Base-by-base conservation (phyloP, 2,113 vertebrate species). In the Cavia aperea region DNA sequence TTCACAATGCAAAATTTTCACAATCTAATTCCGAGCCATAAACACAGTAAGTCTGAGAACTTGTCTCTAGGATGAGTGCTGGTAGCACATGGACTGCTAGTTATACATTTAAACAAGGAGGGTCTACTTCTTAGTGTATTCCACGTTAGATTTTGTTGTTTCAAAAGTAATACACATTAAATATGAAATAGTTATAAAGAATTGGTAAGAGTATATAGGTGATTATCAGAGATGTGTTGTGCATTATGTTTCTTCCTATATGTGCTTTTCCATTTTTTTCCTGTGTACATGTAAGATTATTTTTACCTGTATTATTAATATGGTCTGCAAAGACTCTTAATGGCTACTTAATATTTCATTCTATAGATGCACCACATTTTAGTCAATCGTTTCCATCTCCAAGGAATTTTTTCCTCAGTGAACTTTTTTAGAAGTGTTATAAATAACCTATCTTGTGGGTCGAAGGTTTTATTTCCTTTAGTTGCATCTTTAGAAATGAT, bases 271-370 rank as follows among this genome's bases (percentile, higher is more conserved):
- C 36, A 60, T 72, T 91, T 79, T 54, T 24, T 89, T 1, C 29
- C 51, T 84, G 5, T 10, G 4, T 62, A 12, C n/a, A 11, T 51
- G 11, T 54, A 93, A 87, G 49, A 51, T 13, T 4, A 33, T 46
- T 73, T 54, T 7, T 19, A 62, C 0, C 4, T 68, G 4, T 46
- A 43, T 68, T 60, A 84, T n/a, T 79, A n/a, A 23, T 56, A 75
- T 19, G 39, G 7, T 36, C 60, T 92, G 33, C 31, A 33, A 60
- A 88, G 36, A 81, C n/a, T 81, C 83, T 93, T 60, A 91, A 70
- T 81, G 18, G 33, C 24, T 90, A 31, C 15, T 81, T 95, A 93
- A 43, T 93, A 93, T 89, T 91, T 95, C 4, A 90, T n/a, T 93
- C 4, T 66, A 46, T 81, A 82, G 49, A 81, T 92, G 7, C 6